A percentile compares a stretch with the other conserved stretches of the same genome.
phyloP scores from a whole-genome alignment of 2,797 vertebrate species.

The Erithacus rubecula region DNA sequence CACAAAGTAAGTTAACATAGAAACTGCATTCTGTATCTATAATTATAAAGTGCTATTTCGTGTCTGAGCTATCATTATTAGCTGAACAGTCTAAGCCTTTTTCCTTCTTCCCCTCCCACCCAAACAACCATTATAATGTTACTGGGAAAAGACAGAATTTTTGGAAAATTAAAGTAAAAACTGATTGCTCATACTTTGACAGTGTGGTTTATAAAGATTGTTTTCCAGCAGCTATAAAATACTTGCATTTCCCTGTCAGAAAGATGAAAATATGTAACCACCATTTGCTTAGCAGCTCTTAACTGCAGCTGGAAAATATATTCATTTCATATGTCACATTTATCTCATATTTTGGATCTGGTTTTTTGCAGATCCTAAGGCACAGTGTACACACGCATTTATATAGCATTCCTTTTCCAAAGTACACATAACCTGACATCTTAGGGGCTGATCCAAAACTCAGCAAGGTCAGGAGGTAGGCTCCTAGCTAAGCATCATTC shows the following conservation, averaged over 20 bases:
- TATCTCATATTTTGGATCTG: not conserved
- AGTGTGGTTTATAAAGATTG: not conserved
- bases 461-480: not conserved
- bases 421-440: not conserved
- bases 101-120: accelerated
- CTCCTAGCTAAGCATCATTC: not conserved
- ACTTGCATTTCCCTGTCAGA: not conserved
- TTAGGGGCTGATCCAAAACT: not conserved
- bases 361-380: not conserved
- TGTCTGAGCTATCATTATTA: not conserved
- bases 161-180: conserved; percentile 1
- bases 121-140: not conserved
- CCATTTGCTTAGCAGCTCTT: not conserved
- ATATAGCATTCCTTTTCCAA: not conserved
- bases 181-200: not conserved
- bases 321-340: not conserved
- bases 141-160: not conserved
- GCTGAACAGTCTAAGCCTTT: not conserved
- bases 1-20: not conserved
- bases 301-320: not conserved
- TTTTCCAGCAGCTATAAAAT: not conserved
- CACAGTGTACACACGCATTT: not conserved
- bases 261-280: not conserved
- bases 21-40: not conserved
- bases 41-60: not conserved